phyloP scores from a whole-genome alignment of 2,888 invertebrate species.

The Sphaerophoria taeniata region DNA sequence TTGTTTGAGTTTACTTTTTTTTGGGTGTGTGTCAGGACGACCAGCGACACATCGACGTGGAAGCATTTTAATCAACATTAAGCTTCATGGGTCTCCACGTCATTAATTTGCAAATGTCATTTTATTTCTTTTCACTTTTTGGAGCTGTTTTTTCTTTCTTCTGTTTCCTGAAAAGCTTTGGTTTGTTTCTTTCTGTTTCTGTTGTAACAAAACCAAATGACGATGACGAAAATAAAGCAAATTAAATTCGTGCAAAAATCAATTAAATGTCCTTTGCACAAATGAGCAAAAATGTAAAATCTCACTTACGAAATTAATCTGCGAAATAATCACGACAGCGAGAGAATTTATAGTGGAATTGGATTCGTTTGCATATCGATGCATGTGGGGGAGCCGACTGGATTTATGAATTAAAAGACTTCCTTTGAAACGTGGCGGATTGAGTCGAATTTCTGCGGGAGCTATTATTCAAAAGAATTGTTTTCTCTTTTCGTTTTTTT shows the following conservation, averaged over 20 bases:
- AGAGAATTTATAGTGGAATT: neutral
- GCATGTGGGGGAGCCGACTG: too few relatives aligned
- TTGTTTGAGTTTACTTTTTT: slow-evolving; percentile 47
- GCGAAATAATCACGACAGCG: slow-evolving; percentile 30
- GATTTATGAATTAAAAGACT: slow-evolving; percentile 38
- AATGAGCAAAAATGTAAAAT: slow-evolving; percentile 41
- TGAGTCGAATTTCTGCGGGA: slow-evolving; percentile 40
- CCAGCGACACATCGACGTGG: slow-evolving; percentile 21
- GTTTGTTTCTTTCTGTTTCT: slow-evolving; percentile 14
- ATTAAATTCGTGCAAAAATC: slow-evolving; percentile 69
- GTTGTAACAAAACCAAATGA: slow-evolving; percentile 12
- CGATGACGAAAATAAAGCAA: slow-evolving; percentile 63
- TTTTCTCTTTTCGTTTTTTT: neutral
- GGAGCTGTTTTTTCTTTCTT: neutral
- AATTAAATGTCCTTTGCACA: slow-evolving; percentile 62
- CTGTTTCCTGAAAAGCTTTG: neutral
- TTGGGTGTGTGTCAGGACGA: slow-evolving; percentile 42
- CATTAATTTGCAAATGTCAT: slow-evolving; percentile 74
- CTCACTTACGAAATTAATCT: slow-evolving; percentile 62
- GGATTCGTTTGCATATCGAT: slow-evolving; percentile 18
- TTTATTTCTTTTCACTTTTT: slow-evolving; percentile 41
- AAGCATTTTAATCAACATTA: slow-evolving; percentile 75
- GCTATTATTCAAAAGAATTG: slow-evolving; percentile 18
- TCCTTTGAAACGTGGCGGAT: neutral
- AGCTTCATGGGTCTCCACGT: slow-evolving; percentile 74